Conservation (phyloP, 2,113 vertebrate genomes). For the Cephalopterus ornatus region DNA sequence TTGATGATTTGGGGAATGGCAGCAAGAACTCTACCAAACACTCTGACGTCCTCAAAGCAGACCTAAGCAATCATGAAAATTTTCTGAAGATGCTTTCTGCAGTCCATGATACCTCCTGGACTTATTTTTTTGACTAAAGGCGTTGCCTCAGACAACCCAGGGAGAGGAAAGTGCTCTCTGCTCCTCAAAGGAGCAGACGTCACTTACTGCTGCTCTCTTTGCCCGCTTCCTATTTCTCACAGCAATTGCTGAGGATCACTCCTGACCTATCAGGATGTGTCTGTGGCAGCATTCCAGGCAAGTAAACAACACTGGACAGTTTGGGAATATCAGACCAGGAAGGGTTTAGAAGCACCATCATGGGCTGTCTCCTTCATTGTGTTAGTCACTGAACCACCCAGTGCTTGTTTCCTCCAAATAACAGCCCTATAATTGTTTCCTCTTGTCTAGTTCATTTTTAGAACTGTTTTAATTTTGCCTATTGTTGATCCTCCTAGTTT, state of each 20-base stretch:
- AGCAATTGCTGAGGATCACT: background rate
- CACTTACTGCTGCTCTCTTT: background rate
- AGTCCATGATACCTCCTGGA: background rate
- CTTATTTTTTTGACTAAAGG: background rate
- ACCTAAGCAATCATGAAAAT: background rate
- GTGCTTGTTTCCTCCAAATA: constrained; percentile 55
- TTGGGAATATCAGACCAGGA: constrained; percentile 21
- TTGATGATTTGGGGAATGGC: background rate
- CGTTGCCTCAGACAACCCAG: background rate
- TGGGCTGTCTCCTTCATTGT: constrained; percentile 53
- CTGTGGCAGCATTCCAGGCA: constrained; percentile 39
- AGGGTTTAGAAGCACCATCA: constrained; percentile 39
- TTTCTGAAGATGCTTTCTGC: background rate
- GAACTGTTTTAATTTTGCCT: constrained; percentile 50
- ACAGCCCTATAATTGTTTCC: constrained; percentile 60
- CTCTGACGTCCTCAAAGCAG: background rate
- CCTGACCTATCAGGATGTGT: constrained; percentile 43
- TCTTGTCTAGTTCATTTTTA: constrained; percentile 67
- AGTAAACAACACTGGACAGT: constrained; percentile 52
- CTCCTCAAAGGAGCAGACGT: background rate
- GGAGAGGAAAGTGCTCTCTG: background rate
- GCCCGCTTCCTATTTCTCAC: constrained; percentile 35
- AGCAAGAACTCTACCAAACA: background rate
- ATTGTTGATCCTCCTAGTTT: constrained; percentile 64
- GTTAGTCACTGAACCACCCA: constrained; percentile 51